Base-by-base conservation (phyloP, 35 echinoderm and acorn worm species). In the Acanthaster planci region DNA sequence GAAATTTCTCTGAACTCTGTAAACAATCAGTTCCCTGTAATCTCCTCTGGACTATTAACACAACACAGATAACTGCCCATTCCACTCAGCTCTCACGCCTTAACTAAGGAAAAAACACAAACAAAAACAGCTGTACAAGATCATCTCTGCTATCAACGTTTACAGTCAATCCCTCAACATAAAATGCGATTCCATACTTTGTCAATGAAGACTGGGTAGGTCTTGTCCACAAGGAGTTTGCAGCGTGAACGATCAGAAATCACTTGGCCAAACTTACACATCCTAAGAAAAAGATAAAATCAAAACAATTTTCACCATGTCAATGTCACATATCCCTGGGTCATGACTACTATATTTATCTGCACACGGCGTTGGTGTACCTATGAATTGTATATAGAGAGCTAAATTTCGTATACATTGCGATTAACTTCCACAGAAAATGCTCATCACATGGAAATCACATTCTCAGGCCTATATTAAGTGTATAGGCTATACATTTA, bases 241-340 rank as follows among this genome's bases (percentile, higher is more conserved):
- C 94, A 92, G 39, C 36, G 82, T 50, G 90, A 77, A 67, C 94
- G 79, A 55, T 97, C 87, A 77, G 94, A 72, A 26, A 97, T 68
- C n/a, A 92, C 85, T 81, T 85, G 85, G 21, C 87, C 59, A 78
- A 97, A 93, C 72, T 97, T 90, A 90, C 92, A 97, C 79, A 93
- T 89, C 64, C 94, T 97, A 89, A 53, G 75, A 86, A 35, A 34
- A 78, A 86, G 39, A 85, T 18, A 40, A 80, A 34, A 64, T 64
- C 2, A 53, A 2, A 42, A 31, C 57, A 55, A 10, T 47, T 47
- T 52, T 29, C 26, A 82, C 9, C 80, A 54, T 2, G 15, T 82
- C 52, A 17, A 6, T 23, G 32, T 68, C 32, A 35, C n/a, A 35
- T 8, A 68, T 8, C 60, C 4, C 18, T 68, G 32, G 18, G 32